Evolutionary conservation across 2,888 invertebrate species (phyloP), one percentile per base, ranked within the genome.

Genomic region (Polymixis flavicincta): DNA sequence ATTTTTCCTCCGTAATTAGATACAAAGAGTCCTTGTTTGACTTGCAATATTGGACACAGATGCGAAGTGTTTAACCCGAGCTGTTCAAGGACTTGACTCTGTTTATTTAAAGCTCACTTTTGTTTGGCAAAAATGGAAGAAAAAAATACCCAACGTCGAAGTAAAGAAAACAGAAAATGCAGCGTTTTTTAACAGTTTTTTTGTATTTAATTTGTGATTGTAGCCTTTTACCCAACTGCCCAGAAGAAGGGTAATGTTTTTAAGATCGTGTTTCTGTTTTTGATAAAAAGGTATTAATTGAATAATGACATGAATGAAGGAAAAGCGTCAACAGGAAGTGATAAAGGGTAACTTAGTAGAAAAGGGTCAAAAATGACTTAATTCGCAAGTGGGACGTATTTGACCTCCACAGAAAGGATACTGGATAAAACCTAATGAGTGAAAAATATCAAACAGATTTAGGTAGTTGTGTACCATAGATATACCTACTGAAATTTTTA

Each of bases 1-100:
- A 73, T 86, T 83, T 32, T 86, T 83, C 48, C 28, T 76, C 69
- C 83, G 91, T 91, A 92, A 92, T 92, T 91, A 92, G 89, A 92
- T 90, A 92, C 93, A 92, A 90, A 89, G 91, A 80, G 73, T 76
- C 82, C 88, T 89, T 91, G 89, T 91, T 89, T 85, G 80, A 81
- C 80, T 85, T 81, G 80, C 78, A 86, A 79, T 86, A 87, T 85
- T 60, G 75, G 79, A 76, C 80, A 87, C 71, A 77, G 84, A 87
- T 71, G 80, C 87, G 84, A 87, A 66, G 81, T 55, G 45, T 80
- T 78, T 74, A 71, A 70, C 65, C 19, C 25, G 71, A 77, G 64
- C 64, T 25, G 52, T 79, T 81, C 83, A 83, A 78, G 80, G 83
- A 61, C 80, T 75, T 64, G 71, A 13, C 54, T 76, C 63, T 69